Evolutionary conservation across 2,888 invertebrate species (phyloP).

Genomic region (Nephrotoma appendiculata): DNA sequence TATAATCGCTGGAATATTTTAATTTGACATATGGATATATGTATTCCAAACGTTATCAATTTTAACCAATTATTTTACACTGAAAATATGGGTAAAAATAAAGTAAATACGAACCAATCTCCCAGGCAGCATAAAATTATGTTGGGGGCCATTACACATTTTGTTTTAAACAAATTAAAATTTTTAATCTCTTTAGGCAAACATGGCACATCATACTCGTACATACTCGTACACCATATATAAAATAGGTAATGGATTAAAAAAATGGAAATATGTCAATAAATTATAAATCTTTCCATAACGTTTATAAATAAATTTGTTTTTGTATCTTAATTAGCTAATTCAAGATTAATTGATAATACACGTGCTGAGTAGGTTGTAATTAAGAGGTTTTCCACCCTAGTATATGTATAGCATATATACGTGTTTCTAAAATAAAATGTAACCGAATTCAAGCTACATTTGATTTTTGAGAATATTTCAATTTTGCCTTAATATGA

Average conservation of each 20-base stretch:
- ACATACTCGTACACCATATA: not conserved
- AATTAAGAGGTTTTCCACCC: not conserved
- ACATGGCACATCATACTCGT: too few relatives aligned
- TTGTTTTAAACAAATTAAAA: not conserved
- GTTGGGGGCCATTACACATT: not conserved
- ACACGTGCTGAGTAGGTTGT: not conserved
- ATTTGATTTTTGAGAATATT: too few relatives aligned
- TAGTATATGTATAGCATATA: too few relatives aligned
- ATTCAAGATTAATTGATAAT: not conserved
- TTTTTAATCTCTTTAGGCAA: not conserved
- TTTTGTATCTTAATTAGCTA: not conserved
- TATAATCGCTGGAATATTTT: not conserved
- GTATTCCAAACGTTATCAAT: not conserved
- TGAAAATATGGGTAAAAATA: not conserved
- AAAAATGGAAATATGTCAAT: not conserved
- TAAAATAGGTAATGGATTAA: not conserved
- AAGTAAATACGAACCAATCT: not conserved
- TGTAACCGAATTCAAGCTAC: too few relatives aligned
- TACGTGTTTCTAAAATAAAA: too few relatives aligned
- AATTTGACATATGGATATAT: not conserved
- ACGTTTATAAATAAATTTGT: not conserved
- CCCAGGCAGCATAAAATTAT: not conserved
- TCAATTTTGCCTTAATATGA: too few relatives aligned
- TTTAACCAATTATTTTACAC: too few relatives aligned
- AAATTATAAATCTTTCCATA: not conserved